Base-by-base conservation (phyloP, 2,113 vertebrate genomes). In the Carlito syrichta region DNA sequence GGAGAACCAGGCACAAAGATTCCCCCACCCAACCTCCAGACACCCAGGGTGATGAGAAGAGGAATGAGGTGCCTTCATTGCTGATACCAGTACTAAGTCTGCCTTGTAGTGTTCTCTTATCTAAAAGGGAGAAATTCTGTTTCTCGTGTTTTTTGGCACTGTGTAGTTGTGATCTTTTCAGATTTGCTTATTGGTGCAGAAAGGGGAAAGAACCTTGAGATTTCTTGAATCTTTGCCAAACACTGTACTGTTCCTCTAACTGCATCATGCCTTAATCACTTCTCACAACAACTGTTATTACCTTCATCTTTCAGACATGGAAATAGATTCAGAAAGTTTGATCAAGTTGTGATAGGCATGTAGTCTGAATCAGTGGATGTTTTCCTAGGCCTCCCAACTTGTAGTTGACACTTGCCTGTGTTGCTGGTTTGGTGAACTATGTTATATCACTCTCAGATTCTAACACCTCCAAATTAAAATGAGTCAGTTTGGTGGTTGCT, bases 91-190 rank as follows among this genome's bases (percentile, higher is more conserved):
- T 38, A 2, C 79, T 58, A 0, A 23, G 16, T 66, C 71, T 76
- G 4, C 63, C 16, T 12, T 1, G 19, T 6, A 40, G 27, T 10
- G 19, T 45, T 76, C 35, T 0, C 17, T 68, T 8, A 0, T 66
- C n/a, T 23, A 14, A n/a, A 16, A 52, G 74, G 13, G 32, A 12
- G 10, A 56, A 9, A 43, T 58, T 30, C 9, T 60, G 0, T 5
- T n/a, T 58, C n/a, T 58, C 8, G 4, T 35, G 22, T 68, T 79
- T n/a, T 77, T 27, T 58, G n/a, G n/a, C 71, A 8, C 40, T 54
- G 8, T 71, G 14, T 89, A 8, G 48, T 60, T 40, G n/a, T 87
- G 66, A 35, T 30, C 27, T 62, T 68, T 84, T 73, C 56, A 56
- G 81, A 84, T 83, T 56, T 19, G 60, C 88, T 63, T 54, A 27